Evolutionary conservation across 2,113 vertebrate genomes (phyloP).

Genomic region (Falco punctatus): DNA sequence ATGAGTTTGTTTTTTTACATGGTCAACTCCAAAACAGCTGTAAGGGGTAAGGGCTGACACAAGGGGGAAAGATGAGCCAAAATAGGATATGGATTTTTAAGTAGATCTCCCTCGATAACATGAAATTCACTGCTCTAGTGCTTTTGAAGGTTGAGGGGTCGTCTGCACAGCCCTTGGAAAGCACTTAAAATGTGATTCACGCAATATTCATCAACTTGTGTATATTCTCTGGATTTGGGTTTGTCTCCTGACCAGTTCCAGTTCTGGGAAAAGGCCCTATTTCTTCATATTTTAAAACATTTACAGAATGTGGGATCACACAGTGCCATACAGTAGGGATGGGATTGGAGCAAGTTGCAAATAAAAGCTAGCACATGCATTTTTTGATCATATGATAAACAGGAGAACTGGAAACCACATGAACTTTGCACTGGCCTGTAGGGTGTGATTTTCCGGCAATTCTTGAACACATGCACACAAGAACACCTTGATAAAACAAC

Average conservation of each 20-base stretch:
- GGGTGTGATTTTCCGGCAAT: neutral
- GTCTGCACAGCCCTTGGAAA: neutral
- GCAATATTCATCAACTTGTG: neutral
- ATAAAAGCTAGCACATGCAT: neutral
- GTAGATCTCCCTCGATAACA: neutral
- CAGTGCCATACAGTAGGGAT: neutral
- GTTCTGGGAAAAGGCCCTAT: neutral
- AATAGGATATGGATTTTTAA: neutral
- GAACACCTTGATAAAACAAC: neutral
- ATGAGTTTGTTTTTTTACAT: neutral
- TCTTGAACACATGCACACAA: neutral
- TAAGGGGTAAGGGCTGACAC: neutral
- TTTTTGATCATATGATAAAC: neutral
- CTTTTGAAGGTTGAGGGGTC: neutral
- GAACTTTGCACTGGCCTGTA: neutral
- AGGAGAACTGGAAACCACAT: neutral
- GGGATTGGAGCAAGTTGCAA: neutral
- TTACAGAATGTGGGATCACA: neutral
- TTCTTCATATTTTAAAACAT: neutral
- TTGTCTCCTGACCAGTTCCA: neutral
- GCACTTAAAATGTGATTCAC: neutral
- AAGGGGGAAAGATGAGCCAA: neutral
- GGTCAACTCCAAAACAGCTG: neutral
- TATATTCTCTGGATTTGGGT: neutral
- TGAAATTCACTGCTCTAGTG: neutral